phyloP scores from a whole-genome alignment of 2,888 invertebrate genomes.

The Synergus gifuensis region DNA sequence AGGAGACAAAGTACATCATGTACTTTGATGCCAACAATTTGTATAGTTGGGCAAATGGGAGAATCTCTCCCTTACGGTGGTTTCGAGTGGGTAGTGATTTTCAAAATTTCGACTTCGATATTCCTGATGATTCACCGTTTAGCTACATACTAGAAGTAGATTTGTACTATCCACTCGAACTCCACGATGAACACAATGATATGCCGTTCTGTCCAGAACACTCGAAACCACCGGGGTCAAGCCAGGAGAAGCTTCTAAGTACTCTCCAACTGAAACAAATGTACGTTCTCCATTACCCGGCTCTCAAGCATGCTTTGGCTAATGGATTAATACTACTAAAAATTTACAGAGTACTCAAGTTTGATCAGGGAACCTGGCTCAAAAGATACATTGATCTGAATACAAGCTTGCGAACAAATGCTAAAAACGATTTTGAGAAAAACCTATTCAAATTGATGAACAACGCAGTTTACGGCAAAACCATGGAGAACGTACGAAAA shows the following conservation, averaged over 20 bases:
- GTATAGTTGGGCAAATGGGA: no score
- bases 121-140: neutral
- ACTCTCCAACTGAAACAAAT: neutral
- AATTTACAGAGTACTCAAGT: slow-evolving; percentile 69
- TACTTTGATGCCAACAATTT: no score
- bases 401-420: slow-evolving; percentile 67
- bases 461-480: no score
- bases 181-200: no score
- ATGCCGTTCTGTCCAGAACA: slow-evolving; percentile 35
- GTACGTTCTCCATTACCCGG: slow-evolving; percentile 57
- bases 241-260: slow-evolving; percentile 41
- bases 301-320: slow-evolving; percentile 61
- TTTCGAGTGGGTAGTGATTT: no score
- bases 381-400: slow-evolving; percentile 74
- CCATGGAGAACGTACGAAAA: no score
- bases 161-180: no score
- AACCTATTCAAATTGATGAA: no score
- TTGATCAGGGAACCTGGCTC: slow-evolving; percentile 71
- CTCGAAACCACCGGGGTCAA: slow-evolving; percentile 31
- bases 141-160: slow-evolving; percentile 47
- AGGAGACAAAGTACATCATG: no score
- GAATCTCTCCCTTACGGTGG: no score
- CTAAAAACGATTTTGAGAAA: slow-evolving; percentile 44
- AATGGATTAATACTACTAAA: slow-evolving; percentile 62
- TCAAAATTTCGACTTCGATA: neutral